These are phyloP conservation scores for Panthera uncia DNA, from an alignment of 2,113 vertebrate species.

Conservation along the genomic window DNA sequence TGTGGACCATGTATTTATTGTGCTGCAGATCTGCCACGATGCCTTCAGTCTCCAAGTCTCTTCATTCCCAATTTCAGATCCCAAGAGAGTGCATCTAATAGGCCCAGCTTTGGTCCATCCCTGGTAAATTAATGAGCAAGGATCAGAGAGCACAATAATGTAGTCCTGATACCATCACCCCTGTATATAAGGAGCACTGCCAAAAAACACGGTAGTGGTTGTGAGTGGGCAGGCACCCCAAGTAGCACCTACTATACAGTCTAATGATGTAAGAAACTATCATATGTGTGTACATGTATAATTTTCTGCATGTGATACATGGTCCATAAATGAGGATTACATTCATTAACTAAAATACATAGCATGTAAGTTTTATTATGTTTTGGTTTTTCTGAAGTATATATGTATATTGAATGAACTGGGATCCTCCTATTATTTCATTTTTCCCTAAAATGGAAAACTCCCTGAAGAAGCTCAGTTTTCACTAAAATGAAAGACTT, in stretches of 20 bases:
- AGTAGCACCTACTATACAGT: not conserved
- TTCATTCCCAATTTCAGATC: constrained; percentile 3
- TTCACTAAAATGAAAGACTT: not conserved
- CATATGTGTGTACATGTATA: not conserved
- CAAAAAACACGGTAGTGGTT: not conserved
- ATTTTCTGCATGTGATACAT: not conserved
- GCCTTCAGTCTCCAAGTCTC: not conserved
- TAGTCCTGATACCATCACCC: not conserved
- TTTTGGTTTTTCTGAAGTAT: constrained; percentile 22
- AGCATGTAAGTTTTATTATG: not conserved
- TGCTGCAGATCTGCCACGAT: not conserved
- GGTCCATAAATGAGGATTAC: not conserved
- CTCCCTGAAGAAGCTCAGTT: not conserved
- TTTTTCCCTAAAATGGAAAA: constrained; percentile 8
- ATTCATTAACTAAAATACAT: not conserved
- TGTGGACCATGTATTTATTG: not conserved
- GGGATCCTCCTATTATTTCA: not conserved
- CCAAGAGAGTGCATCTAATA: not conserved
- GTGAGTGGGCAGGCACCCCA: not conserved
- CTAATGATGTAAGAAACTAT: not conserved
- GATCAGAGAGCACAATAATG: not conserved
- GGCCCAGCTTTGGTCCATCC: not conserved
- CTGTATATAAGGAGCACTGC: not conserved
- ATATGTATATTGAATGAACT: not conserved
- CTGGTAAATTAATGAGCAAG: not conserved